These are phyloP conservation scores for Enteromius unitaeniatus DNA, from an alignment of 2,797 vertebrate species.

Conservation along the genomic window DNA sequence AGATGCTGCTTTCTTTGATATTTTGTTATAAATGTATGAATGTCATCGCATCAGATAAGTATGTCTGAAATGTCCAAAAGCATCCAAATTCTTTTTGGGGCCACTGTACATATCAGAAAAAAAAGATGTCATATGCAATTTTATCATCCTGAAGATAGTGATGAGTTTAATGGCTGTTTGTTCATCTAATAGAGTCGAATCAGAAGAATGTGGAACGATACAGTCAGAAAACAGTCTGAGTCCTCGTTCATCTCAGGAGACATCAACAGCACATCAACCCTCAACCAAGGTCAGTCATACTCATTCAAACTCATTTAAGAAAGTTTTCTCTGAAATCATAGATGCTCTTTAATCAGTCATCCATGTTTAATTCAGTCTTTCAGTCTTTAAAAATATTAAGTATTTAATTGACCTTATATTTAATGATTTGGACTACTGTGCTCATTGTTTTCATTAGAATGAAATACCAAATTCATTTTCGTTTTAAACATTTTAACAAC, in stretches of 20 bases:
- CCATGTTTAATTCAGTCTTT: not conserved
- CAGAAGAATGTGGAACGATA: slow-evolving; percentile 99
- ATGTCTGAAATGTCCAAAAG: not conserved
- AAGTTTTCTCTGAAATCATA: not conserved
- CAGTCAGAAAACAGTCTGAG: slow-evolving; percentile 99
- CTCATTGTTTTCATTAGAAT: not conserved
- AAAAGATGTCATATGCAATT: not conserved
- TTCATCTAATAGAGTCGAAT: slow-evolving; percentile 94
- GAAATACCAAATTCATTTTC: not conserved
- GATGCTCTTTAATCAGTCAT: not conserved
- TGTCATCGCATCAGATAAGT: not conserved
- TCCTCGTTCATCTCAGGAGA: slow-evolving; percentile 99
- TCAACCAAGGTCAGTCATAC: slow-evolving; percentile 98
- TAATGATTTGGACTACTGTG: not conserved
- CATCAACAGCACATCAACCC: slow-evolving; percentile 99
- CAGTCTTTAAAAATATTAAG: not conserved
- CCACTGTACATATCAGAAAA: not conserved
- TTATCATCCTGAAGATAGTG: slow-evolving; percentile 7
- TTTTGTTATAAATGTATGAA: not conserved
- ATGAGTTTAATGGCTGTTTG: slow-evolving; percentile 74
- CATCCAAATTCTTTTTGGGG: not conserved
- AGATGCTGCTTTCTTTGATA: not conserved
- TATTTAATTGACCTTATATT: not conserved
- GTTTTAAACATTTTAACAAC: not conserved
- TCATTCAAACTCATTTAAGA: slow-evolving; percentile 46